Conservation (phyloP, 2,888 invertebrate species). For the Thecophora atra region DNA sequence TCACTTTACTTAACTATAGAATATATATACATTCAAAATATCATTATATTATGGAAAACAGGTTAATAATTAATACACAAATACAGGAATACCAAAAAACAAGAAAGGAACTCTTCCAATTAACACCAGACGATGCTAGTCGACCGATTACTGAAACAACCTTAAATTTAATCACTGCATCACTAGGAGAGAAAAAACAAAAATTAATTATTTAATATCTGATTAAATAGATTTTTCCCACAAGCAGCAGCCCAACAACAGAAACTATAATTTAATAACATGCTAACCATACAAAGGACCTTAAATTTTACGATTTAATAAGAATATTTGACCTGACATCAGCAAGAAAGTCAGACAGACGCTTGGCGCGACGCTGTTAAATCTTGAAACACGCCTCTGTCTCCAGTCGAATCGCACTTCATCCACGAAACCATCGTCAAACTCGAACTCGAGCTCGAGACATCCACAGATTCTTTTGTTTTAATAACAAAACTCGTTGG, state of each 20-base stretch:
- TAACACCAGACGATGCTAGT: background rate
- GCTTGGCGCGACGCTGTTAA: conserved; percentile 56
- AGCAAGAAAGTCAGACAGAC: conserved; percentile 32
- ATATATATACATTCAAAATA: no score
- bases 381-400: conserved; percentile 59
- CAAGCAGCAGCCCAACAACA: background rate
- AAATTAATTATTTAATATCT: conserved; percentile 19
- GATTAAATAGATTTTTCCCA: conserved; percentile 10
- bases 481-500: conserved; percentile 34
- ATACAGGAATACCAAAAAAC: no score
- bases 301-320: conserved; percentile 16
- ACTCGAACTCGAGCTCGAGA: background rate
- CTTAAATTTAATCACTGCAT: no score
- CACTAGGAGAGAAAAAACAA: background rate
- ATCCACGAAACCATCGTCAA: conserved; percentile 28
- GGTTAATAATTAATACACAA: no score
- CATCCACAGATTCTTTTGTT: conserved; percentile 46
- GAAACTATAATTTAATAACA: background rate
- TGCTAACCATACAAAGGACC: background rate
- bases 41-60: no score
- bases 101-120: background rate
- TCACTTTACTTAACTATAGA: no score
- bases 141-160: no score
- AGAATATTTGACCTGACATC: conserved; percentile 32
- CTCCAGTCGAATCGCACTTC: conserved; percentile 51